These are phyloP conservation scores for Excalfactoria chinensis DNA, from an alignment of 2,113 vertebrate species.

Conservation along the genomic window DNA sequence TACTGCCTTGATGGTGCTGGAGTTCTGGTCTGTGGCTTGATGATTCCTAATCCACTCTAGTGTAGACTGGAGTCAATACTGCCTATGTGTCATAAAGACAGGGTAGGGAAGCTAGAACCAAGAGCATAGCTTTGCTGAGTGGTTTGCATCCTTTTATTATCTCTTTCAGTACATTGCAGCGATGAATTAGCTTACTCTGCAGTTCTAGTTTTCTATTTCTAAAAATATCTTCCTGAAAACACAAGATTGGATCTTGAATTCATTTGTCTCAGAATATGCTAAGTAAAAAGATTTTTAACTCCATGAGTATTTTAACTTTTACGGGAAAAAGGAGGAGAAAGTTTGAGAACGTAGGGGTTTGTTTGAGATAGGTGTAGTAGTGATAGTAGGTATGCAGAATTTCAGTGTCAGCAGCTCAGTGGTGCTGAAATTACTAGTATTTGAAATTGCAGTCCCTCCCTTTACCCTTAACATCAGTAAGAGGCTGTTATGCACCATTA, in stretches of 20 bases:
- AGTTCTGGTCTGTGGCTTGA: neutral
- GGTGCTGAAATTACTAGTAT: neutral
- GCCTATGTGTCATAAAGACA: no score
- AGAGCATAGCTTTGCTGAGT: neutral
- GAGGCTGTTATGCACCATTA: neutral
- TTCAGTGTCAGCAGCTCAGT: neutral
- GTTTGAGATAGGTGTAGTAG: neutral
- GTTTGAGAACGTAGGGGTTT: neutral
- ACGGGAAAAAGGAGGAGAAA: neutral
- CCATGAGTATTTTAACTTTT: neutral
- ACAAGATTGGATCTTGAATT: neutral
- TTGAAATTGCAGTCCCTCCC: neutral
- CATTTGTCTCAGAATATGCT: neutral
- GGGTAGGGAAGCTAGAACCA: neutral
- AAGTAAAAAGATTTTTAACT: neutral
- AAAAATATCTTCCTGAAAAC: neutral
- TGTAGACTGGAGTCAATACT: neutral
- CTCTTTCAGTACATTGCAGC: neutral
- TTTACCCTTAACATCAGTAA: accelerated
- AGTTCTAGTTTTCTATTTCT: neutral
- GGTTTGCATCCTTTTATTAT: neutral
- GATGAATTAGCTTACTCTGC: neutral
- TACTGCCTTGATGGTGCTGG: neutral
- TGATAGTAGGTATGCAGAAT: neutral
- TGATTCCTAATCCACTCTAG: neutral